These are phyloP conservation scores for Drosophila repleta DNA, from an alignment of 1,140 invertebrate genomes.

Conservation along the genomic window DNA sequence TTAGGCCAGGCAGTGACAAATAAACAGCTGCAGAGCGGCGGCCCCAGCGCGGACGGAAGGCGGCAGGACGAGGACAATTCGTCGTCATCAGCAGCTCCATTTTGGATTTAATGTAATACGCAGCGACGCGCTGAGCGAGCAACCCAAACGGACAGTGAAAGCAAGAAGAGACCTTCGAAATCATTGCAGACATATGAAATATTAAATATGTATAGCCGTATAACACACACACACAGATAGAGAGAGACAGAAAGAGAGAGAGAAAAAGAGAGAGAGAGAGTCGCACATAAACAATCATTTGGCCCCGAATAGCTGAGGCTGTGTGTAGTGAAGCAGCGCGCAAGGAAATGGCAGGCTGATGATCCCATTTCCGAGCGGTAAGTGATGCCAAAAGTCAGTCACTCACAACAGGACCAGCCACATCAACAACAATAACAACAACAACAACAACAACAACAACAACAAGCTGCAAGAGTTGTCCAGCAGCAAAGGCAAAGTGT, in stretches of 20 bases:
- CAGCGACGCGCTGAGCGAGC: conserved; percentile 59
- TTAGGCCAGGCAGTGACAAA: conserved; percentile 73
- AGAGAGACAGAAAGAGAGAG: conserved; percentile 23
- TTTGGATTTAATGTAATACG: conserved; percentile 82
- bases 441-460: neutral
- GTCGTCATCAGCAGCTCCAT: conserved; percentile 81
- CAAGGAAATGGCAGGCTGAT: conserved; percentile 83
- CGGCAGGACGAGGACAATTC: conserved; percentile 70
- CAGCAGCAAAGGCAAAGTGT: conserved; percentile 38
- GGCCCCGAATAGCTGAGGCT: conserved; percentile 62
- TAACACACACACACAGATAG: conserved; percentile 24
- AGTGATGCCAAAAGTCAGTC: conserved; percentile 79
- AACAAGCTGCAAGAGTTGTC: conserved; percentile 14
- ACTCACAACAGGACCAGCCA: conserved; percentile 50
- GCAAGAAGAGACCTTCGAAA: conserved; percentile 63
- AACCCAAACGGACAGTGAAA: conserved; percentile 42
- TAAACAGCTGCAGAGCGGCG: conserved; percentile 61
- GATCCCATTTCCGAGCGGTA: conserved; percentile 83
- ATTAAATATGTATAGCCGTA: conserved; percentile 74
- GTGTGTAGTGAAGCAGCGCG: conserved; percentile 72
- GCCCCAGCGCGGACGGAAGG: conserved; percentile 21
- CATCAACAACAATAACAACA: conserved; percentile 25
- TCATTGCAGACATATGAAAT: conserved; percentile 82
- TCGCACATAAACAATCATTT: conserved; percentile 77
- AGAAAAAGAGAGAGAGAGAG: too few relatives aligned